These are phyloP conservation scores for Pteromalus puparum DNA, from an alignment of 1,140 invertebrate genomes.

Conservation along the genomic window DNA sequence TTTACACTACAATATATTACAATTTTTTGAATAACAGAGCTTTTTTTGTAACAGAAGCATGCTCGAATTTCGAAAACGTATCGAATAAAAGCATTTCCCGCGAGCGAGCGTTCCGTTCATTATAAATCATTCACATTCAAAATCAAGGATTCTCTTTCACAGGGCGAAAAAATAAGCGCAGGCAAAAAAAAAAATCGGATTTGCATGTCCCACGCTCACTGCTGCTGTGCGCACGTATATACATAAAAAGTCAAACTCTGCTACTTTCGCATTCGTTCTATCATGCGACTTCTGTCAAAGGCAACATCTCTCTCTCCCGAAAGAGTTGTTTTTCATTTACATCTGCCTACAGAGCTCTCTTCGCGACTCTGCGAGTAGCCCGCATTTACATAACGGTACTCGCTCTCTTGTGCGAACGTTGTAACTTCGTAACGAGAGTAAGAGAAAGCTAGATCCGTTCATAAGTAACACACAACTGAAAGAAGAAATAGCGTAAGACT, in stretches of 20 bases:
- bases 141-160: not conserved
- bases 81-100: too few relatives aligned
- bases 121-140: not conserved
- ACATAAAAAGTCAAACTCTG: slow-evolving; percentile 10
- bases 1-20: not conserved
- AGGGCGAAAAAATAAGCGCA: not conserved
- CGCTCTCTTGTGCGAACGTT: not conserved
- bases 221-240: not conserved
- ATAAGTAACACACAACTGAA: not conserved
- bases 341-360: not conserved
- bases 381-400: not conserved
- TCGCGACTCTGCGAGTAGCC: not conserved
- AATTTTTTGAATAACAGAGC: too few relatives aligned
- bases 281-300: not conserved
- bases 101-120: not conserved
- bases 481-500: slow-evolving; percentile 1
- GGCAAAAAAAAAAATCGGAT: not conserved
- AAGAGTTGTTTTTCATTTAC: slow-evolving; percentile 24
- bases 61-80: not conserved
- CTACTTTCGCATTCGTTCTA: slow-evolving; percentile 4
- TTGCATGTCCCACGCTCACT: not conserved
- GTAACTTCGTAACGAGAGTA: not conserved
- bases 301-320: not conserved
- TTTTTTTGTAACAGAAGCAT: not conserved
- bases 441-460: not conserved